Percentiles rank a stretch among this genome's conserved stretches.
These are phyloP conservation scores for Synanthedon myopaeformis DNA, from an alignment of 2,888 invertebrate genomes.

Conservation along the genomic window DNA sequence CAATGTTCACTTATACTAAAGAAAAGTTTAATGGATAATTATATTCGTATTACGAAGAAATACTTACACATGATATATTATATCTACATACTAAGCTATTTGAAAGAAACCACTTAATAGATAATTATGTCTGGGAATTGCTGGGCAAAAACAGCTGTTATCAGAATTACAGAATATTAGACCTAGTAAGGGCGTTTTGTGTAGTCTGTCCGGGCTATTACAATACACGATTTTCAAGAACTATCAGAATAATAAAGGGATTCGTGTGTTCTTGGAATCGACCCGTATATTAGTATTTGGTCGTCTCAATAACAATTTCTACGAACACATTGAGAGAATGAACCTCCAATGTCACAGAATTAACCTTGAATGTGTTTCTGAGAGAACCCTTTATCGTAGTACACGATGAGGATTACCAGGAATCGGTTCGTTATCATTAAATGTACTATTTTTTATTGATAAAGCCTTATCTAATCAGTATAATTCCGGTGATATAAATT, in stretches of 20 bases:
- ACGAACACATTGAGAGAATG: conserved; percentile 10
- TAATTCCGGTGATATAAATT: too few relatives aligned
- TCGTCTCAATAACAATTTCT: conserved; percentile 10
- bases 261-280: background rate
- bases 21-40: too few relatives aligned
- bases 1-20: too few relatives aligned
- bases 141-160: too few relatives aligned
- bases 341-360: conserved; percentile 11
- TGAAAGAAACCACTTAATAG: too few relatives aligned
- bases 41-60: too few relatives aligned
- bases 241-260: background rate
- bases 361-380: conserved; percentile 10
- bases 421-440: conserved; percentile 4
- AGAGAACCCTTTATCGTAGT: conserved; percentile 2
- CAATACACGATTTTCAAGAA: conserved; percentile 1
- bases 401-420: conserved; percentile 1
- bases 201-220: too few relatives aligned
- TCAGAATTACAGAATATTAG: too few relatives aligned
- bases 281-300: conserved; percentile 3
- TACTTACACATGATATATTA: too few relatives aligned
- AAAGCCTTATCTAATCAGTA: background rate
- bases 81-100: too few relatives aligned
- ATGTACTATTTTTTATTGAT: background rate
- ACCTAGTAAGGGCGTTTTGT: background rate
- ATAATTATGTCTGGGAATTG: too few relatives aligned